Conservation (phyloP, 2,888 invertebrate genomes). For the Drosophila mulleri region DNA sequence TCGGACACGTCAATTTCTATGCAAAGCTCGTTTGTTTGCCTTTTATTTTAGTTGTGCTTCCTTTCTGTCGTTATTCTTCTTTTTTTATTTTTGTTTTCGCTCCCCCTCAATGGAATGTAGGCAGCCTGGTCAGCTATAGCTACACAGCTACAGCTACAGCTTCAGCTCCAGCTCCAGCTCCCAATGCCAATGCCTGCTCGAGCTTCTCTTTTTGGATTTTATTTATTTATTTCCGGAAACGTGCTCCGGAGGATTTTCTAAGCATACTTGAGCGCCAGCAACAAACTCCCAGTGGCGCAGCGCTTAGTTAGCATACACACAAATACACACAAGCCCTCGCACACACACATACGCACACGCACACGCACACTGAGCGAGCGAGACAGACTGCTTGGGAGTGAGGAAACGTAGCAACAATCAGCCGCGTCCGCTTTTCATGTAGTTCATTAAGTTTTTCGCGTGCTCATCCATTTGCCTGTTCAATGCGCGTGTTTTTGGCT, state of each 20-base stretch:
- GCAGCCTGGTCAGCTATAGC: constrained; percentile 7
- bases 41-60: constrained; percentile 41
- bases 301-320: constrained; percentile 60
- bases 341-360: constrained; percentile 6
- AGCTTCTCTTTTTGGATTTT: constrained; percentile 63
- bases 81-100: background rate
- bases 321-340: constrained; percentile 38
- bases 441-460: constrained; percentile 78
- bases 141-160: background rate
- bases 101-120: constrained; percentile 5
- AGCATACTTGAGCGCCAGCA: constrained; percentile 49
- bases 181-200: constrained; percentile 2
- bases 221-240: constrained; percentile 81
- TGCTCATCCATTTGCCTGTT: constrained; percentile 30
- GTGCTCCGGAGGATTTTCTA: constrained; percentile 72
- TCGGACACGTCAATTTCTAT: constrained; percentile 63
- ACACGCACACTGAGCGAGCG: constrained; percentile 2
- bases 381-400: constrained; percentile 10
- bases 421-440: constrained; percentile 56
- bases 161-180: background rate
- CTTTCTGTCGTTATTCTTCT: background rate
- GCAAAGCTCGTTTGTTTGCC: constrained; percentile 61
- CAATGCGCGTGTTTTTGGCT: constrained; percentile 38
- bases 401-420: constrained; percentile 51
- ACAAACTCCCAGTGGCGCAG: constrained; percentile 32